Percentiles rank a stretch among this genome's conserved stretches.
phyloP scores from a whole-genome alignment of 2,797 vertebrate species.

The Onychomys leucogaster region DNA sequence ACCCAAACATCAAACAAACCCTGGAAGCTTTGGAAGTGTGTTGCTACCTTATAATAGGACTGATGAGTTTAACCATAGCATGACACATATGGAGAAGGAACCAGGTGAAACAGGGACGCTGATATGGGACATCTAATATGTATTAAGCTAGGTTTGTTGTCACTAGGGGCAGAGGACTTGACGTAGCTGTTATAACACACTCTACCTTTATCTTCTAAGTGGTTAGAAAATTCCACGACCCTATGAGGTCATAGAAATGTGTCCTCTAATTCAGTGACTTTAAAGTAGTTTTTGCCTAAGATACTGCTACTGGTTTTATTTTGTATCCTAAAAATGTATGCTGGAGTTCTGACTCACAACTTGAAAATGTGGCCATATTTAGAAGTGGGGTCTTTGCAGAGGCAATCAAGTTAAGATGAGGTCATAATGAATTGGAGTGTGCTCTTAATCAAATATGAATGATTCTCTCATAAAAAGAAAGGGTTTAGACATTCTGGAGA shows the following conservation, averaged over 20 bases:
- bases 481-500: not conserved
- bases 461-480: not conserved
- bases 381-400: constrained; percentile 19
- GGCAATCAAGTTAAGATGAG: not conserved
- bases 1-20: not conserved
- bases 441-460: not conserved
- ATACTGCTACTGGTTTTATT: not conserved
- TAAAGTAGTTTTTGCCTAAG: not conserved
- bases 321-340: not conserved
- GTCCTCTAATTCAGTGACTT: not conserved
- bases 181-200: not conserved
- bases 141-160: not conserved
- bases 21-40: not conserved
- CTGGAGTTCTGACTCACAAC: not conserved
- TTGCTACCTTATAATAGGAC: not conserved
- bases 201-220: not conserved
- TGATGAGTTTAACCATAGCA: too few species aligned
- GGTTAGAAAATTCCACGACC: not conserved
- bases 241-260: not conserved
- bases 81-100: not conserved
- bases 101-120: not conserved
- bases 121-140: not conserved
- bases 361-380: not conserved
- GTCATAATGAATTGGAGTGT: not conserved
- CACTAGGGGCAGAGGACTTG: accelerated